Evolutionary conservation across 2,797 vertebrate genomes (phyloP).

Genomic region (Pangasius djambal): DNA sequence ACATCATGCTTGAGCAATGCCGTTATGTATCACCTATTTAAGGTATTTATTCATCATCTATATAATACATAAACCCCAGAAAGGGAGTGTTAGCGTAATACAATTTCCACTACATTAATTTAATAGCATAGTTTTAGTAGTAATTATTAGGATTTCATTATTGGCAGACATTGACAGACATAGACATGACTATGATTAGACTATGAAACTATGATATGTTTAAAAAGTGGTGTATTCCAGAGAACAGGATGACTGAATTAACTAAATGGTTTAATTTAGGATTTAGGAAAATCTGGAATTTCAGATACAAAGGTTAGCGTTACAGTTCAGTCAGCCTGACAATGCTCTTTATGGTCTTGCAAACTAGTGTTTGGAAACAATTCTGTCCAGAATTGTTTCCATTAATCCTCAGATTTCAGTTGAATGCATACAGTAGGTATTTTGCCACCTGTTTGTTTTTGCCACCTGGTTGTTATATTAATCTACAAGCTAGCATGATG

Average conservation of each 20-base stretch:
- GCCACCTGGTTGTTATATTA: background rate
- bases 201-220: background rate
- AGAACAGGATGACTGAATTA: background rate
- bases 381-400: background rate
- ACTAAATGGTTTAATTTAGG: background rate
- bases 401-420: background rate
- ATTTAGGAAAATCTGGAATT: background rate
- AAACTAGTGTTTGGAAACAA: no score
- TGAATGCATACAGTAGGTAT: background rate
- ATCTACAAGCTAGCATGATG: background rate
- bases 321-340: background rate
- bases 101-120: background rate
- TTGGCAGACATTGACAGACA: background rate
- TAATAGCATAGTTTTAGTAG: background rate
- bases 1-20: background rate
- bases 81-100: background rate
- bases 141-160: background rate
- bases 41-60: background rate
- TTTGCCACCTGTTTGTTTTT: background rate
- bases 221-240: background rate
- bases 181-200: no score
- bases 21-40: background rate
- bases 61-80: background rate
- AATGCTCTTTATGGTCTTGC: background rate
- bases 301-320: background rate